Conservation (phyloP, 2,888 invertebrate genomes). For the Chloroclystis v-ata region DNA sequence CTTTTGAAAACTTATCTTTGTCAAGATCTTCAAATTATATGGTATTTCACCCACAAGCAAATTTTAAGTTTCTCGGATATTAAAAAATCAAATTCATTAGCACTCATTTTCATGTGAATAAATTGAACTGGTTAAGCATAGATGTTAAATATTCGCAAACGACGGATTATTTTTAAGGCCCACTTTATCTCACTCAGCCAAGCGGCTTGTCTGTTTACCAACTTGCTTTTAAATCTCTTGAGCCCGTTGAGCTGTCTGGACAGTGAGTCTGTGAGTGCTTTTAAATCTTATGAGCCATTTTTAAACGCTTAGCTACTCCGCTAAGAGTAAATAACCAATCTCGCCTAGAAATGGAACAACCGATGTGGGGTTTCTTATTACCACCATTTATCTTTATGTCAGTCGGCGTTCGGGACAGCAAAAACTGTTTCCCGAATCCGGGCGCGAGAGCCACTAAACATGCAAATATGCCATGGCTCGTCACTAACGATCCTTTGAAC, state of each 20-base stretch:
- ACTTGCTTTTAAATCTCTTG: constrained; percentile 20
- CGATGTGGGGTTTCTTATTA: constrained; percentile 14
- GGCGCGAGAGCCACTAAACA: constrained; percentile 14
- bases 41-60: no score
- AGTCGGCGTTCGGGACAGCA: constrained; percentile 10
- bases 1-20: no score
- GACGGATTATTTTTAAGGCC: constrained; percentile 8
- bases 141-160: constrained; percentile 5
- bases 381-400: constrained; percentile 19
- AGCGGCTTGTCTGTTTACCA: constrained; percentile 16
- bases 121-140: background rate
- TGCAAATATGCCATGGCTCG: constrained; percentile 19
- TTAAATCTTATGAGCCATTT: constrained; percentile 9
- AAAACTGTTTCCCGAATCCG: constrained; percentile 17
- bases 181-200: constrained; percentile 10
- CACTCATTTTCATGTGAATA: no score
- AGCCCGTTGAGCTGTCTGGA: constrained; percentile 9
- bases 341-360: constrained; percentile 11
- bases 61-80: no score
- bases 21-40: no score
- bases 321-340: background rate
- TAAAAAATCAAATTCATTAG: no score
- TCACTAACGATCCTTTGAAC: constrained; percentile 5
- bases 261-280: constrained; percentile 14
- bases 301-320: constrained; percentile 8